phyloP scores from a whole-genome alignment of 2,113 vertebrate genomes.

The Podarcis cretensis region DNA sequence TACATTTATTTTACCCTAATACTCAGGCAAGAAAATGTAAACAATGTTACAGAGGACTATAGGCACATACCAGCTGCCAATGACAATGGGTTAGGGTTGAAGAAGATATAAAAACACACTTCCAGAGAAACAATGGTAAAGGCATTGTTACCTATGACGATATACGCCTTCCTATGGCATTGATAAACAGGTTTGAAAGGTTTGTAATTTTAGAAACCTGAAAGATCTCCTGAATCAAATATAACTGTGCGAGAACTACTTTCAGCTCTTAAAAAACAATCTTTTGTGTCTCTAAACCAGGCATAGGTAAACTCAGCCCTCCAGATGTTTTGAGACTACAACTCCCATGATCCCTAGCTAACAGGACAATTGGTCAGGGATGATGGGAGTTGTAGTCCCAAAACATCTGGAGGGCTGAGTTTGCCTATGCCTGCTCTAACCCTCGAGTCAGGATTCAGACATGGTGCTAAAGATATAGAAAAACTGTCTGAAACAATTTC shows the following conservation, averaged over 20 bases:
- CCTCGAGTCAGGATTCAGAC: not conserved
- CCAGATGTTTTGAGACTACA: no score
- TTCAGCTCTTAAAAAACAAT: not conserved
- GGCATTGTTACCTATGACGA: not conserved
- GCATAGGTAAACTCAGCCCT: no score
- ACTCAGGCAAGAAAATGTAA: slow-evolving; percentile 68
- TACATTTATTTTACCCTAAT: slow-evolving; percentile 62
- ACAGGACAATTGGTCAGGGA: no score
- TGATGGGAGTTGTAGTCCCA: no score
- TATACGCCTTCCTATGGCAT: not conserved
- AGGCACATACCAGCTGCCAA: slow-evolving; percentile 48
- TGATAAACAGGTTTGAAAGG: not conserved
- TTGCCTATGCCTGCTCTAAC: not conserved
- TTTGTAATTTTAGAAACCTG: not conserved
- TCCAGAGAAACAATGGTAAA: not conserved
- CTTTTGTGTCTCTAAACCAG: not conserved
- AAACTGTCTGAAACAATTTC: not conserved
- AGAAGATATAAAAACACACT: not conserved
- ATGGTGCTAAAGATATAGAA: not conserved
- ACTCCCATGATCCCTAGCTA: no score
- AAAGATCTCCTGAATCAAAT: not conserved
- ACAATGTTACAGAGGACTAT: slow-evolving; percentile 52
- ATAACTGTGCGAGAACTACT: not conserved
- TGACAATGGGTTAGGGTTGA: slow-evolving; percentile 27
- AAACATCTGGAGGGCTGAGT: no score